Base-by-base conservation (phyloP, 1,140 invertebrate species). In the Drosophila lacertosa region DNA sequence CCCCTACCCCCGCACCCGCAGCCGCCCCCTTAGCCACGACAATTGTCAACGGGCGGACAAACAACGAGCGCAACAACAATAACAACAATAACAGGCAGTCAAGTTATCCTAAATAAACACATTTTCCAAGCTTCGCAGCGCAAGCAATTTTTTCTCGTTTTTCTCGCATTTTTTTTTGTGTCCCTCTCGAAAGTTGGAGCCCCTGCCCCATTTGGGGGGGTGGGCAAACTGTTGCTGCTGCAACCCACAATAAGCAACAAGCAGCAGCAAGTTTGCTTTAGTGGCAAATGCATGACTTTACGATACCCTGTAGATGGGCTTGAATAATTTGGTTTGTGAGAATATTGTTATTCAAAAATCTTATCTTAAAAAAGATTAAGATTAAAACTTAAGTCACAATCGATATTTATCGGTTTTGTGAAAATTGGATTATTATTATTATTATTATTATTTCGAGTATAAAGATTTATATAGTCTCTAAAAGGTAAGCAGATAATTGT, bases 81-180 rank as follows among this genome's bases (percentile, higher is more conserved):
- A 58, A 58, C 16, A 58, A 35, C 26, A 69, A 48, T 24, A 37
- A 44, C 11, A 50, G 66, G 32, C 66, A 76, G 82, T 88, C 75
- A 81, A 86, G 82, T 86, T 86, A 86, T 86, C 81, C 81, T 86
- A 86, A 86, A 86, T 86, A 86, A 86, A 86, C 81, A 86, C 82
- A 88, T 86, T 86, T 81, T 84, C 66, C 79, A 37, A 81, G 81
- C 73, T 54, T 65, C 67, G 76, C 79, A 81, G 73, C 63, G 73
- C 59, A 71, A 81, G 74, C 71, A 71, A 70, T 79, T 75, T 42
- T 9, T 32, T 7, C 18, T 22, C 1, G 29, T 32, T 22, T 65
- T 29, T 26, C 57, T 26, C 4, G 5, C 20, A 2, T 40, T 32
- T 22, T 65, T 29, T 26, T 65, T 26, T 7, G 5, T 16, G 11